phyloP scores from a whole-genome alignment of 2,113 vertebrate species.

The Ciconia maguari region DNA sequence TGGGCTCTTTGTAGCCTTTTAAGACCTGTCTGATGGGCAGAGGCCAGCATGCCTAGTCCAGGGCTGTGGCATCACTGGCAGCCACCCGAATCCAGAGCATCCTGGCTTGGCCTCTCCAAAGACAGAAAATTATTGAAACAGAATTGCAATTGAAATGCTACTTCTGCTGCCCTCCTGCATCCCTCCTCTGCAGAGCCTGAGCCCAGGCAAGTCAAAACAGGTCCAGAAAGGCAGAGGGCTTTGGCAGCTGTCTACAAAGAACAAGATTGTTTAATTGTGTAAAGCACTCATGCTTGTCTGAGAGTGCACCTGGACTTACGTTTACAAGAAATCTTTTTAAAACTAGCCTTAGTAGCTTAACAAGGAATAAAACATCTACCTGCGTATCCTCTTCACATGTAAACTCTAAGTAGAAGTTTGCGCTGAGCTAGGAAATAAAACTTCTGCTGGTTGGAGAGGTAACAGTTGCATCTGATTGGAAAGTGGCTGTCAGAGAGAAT shows the following conservation, averaged over 20 bases:
- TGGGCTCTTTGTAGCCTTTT: background rate
- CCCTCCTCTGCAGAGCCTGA: background rate
- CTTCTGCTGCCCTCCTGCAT: background rate
- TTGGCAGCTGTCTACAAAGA: background rate
- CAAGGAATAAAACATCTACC: background rate
- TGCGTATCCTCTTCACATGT: background rate
- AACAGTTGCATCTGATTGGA: background rate
- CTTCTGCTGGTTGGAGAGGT: background rate
- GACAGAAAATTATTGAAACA: background rate
- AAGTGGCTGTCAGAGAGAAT: background rate
- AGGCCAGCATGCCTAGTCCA: background rate
- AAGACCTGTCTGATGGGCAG: background rate
- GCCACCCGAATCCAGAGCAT: rapidly evolving
- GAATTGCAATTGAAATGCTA: background rate
- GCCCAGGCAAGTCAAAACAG: background rate
- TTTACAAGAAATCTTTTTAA: background rate
- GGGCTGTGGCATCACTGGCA: background rate
- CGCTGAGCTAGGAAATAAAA: background rate
- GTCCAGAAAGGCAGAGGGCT: background rate
- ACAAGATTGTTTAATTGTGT: background rate
- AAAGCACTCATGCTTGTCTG: background rate
- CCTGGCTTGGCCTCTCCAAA: background rate
- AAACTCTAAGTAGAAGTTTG: background rate
- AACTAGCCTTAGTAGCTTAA: background rate
- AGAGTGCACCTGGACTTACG: background rate